Conservation (phyloP, 2,888 invertebrate genomes). For the Amphipyra tragopoginis region DNA sequence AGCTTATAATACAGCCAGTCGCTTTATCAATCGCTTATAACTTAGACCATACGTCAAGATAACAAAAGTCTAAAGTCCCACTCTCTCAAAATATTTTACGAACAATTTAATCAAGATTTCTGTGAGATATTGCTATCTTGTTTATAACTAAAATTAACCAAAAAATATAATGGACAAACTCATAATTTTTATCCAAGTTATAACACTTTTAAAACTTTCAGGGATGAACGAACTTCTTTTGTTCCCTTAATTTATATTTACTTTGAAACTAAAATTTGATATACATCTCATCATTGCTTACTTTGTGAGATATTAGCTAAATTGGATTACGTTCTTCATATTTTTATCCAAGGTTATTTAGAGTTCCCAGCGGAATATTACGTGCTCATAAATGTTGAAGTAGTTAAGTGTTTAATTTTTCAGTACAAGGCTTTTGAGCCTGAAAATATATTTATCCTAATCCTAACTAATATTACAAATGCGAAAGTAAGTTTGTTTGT, state of each 20-base stretch:
- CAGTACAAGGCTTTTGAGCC: no score
- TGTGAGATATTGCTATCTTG: conserved; percentile 61
- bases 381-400: no score
- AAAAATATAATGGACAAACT: conserved; percentile 47
- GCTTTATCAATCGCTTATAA: conserved; percentile 1
- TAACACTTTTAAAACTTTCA: conserved; percentile 42
- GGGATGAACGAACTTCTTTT: conserved; percentile 31
- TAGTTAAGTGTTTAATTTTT: no score
- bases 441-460: no score
- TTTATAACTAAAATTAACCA: conserved; percentile 59
- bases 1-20: neutral
- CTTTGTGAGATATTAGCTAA: conserved; percentile 9
- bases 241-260: conserved; percentile 27
- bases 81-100: conserved; percentile 62
- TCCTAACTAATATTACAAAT: no score
- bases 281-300: conserved; percentile 1
- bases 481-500: no score
- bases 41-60: conserved; percentile 38
- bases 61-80: conserved; percentile 51
- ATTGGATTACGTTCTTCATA: conserved; percentile 1
- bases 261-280: conserved; percentile 36
- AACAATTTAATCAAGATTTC: conserved; percentile 67
- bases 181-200: conserved; percentile 48
- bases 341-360: no score
- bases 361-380: no score